These are phyloP conservation scores for Cotesia glomerata DNA, from an alignment of 1,140 invertebrate species.

Conservation along the genomic window DNA sequence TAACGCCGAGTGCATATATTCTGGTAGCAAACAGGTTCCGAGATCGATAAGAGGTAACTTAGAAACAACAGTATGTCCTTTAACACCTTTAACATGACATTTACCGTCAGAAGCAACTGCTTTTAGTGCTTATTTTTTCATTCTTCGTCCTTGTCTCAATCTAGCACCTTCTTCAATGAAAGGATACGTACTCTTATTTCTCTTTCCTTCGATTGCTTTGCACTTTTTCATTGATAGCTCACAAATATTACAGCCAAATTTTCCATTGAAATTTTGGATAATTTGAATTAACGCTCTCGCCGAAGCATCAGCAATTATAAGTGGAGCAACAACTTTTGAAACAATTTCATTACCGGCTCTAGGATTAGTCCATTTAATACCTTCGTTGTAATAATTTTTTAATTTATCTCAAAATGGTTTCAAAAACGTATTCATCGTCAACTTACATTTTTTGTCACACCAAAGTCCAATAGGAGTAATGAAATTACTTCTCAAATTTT, in stretches of 20 bases:
- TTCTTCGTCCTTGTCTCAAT: no score
- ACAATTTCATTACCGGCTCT: background rate
- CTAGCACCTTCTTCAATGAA: background rate
- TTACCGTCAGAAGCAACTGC: background rate
- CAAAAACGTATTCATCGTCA: conserved; percentile 23
- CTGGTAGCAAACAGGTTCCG: conserved; percentile 31
- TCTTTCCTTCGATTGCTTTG: background rate
- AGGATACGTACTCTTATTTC: background rate
- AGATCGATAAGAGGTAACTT: conserved; percentile 32
- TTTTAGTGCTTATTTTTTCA: no score
- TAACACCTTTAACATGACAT: conserved; percentile 29
- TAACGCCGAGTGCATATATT: no score
- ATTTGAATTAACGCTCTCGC: conserved; percentile 23
- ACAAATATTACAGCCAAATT: conserved; percentile 20
- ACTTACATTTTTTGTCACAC: background rate
- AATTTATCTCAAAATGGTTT: conserved; percentile 16
- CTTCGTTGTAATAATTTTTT: background rate
- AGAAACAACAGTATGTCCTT: conserved; percentile 29
- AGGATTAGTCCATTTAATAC: conserved; percentile 19
- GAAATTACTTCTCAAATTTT: no score
- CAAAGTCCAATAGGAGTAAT: no score
- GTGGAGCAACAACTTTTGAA: conserved; percentile 21
- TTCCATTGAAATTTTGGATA: conserved; percentile 21
- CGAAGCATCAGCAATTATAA: conserved; percentile 28
- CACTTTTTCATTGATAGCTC: background rate